These are phyloP conservation scores for Gavia stellata DNA, from an alignment of 2,113 vertebrate species.

Conservation along the genomic window DNA sequence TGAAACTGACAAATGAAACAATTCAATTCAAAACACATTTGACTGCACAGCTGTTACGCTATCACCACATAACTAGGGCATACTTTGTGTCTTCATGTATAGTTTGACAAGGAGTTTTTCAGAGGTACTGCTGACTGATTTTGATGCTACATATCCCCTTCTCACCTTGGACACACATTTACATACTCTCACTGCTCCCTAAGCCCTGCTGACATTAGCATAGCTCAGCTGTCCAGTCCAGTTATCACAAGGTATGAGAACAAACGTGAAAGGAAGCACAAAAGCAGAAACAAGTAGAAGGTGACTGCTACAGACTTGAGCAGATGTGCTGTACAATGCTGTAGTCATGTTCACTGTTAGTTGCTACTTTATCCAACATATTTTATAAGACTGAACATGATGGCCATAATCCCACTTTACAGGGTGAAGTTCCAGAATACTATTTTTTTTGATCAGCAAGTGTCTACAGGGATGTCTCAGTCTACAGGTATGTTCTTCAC, in stretches of 20 bases:
- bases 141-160: not conserved
- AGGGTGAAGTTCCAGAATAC: not conserved
- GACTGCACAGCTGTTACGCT: not conserved
- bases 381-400: not conserved
- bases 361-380: not conserved
- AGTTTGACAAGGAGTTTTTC: not conserved
- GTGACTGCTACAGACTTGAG: not conserved
- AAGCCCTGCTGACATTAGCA: not conserved
- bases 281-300: not conserved
- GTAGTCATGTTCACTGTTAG: not conserved
- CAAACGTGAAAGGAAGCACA: not conserved
- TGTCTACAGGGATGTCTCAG: not conserved
- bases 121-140: not conserved
- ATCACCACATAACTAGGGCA: not conserved
- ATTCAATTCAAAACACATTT: not conserved
- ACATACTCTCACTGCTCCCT: not conserved
- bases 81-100: not conserved
- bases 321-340: not conserved
- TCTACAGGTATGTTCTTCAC: not conserved
- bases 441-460: not conserved
- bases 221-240: not conserved
- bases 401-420: not conserved
- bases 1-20: not conserved
- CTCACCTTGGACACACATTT: not conserved
- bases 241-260: not conserved